Evolutionary conservation across 2,888 invertebrate genomes (phyloP).

Genomic region (Rambutsinella grinnellia): DNA sequence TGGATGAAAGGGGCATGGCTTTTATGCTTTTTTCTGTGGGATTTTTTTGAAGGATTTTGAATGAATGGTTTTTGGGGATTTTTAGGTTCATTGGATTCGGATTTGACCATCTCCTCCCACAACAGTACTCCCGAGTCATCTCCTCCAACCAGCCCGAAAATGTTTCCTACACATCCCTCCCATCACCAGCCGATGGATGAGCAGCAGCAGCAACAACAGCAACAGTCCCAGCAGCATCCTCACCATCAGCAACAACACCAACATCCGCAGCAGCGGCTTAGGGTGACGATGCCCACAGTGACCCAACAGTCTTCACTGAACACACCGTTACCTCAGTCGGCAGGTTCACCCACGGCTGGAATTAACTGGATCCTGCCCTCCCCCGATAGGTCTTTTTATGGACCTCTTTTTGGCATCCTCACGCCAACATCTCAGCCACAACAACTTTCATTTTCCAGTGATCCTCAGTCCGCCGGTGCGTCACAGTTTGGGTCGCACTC

Average conservation of each 20-base stretch:
- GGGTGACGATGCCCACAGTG: constrained; percentile 66
- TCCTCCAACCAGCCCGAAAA: constrained; percentile 67
- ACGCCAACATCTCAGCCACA: constrained; percentile 69
- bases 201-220: constrained; percentile 70
- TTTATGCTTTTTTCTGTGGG: too few relatives aligned
- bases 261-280: constrained; percentile 61
- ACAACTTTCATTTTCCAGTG: constrained; percentile 67
- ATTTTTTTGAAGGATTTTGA: too few relatives aligned
- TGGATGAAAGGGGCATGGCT: not conserved
- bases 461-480: constrained; percentile 59
- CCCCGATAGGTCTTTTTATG: constrained; percentile 77
- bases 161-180: constrained; percentile 65
- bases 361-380: constrained; percentile 81
- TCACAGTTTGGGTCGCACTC: constrained; percentile 63
- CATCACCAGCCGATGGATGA: constrained; percentile 65
- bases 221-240: constrained; percentile 69
- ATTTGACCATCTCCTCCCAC: constrained; percentile 69
- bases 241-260: constrained; percentile 69
- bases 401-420: constrained; percentile 76
- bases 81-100: constrained; percentile 72
- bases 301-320: constrained; percentile 73
- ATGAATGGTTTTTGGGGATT: too few relatives aligned
- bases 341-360: constrained; percentile 71
- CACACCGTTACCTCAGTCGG: constrained; percentile 71
- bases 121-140: constrained; percentile 74